A percentile compares a stretch with the other conserved stretches of the same genome.
These are phyloP conservation scores for Drosophila peninsularis DNA, from an alignment of 2,888 invertebrate genomes.

Conservation along the genomic window DNA sequence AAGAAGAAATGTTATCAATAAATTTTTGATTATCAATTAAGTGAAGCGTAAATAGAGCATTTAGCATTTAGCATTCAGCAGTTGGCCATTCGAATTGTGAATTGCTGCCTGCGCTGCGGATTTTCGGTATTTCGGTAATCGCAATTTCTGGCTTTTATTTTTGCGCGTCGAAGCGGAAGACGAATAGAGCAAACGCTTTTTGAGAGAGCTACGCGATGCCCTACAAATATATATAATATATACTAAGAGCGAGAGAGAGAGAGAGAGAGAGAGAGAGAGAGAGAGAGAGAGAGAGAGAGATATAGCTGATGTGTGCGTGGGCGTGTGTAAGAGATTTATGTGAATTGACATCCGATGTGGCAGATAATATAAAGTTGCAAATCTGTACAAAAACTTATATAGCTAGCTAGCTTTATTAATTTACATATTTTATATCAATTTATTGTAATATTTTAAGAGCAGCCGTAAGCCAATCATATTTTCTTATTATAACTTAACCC, in stretches of 20 bases:
- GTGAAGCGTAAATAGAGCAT: slow-evolving; percentile 65
- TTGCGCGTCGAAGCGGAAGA: slow-evolving; percentile 64
- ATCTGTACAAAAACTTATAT: no score
- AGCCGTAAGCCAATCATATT: neutral
- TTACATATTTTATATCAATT: neutral
- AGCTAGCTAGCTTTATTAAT: neutral
- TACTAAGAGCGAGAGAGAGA: no score
- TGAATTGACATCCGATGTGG: slow-evolving; percentile 38
- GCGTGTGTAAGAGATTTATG: slow-evolving; percentile 54
- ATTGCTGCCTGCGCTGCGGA: slow-evolving; percentile 17
- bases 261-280: no score
- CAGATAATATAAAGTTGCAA: slow-evolving; percentile 14
- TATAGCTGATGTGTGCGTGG: slow-evolving; percentile 7
- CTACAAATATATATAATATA: neutral
- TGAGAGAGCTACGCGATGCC: slow-evolving; percentile 4
- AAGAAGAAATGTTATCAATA: slow-evolving; percentile 65
- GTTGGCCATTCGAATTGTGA: slow-evolving; percentile 20
- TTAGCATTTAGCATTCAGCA: slow-evolving; percentile 22
- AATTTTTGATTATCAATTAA: slow-evolving; percentile 71
- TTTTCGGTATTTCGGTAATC: slow-evolving; percentile 41
- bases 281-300: no score
- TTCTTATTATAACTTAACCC: no score
- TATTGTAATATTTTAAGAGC: neutral
- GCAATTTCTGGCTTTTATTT: slow-evolving; percentile 59
- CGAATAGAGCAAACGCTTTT: slow-evolving; percentile 26